Base-by-base conservation (phyloP, 2,113 vertebrate species). In the Emydocephalus ijimae region DNA sequence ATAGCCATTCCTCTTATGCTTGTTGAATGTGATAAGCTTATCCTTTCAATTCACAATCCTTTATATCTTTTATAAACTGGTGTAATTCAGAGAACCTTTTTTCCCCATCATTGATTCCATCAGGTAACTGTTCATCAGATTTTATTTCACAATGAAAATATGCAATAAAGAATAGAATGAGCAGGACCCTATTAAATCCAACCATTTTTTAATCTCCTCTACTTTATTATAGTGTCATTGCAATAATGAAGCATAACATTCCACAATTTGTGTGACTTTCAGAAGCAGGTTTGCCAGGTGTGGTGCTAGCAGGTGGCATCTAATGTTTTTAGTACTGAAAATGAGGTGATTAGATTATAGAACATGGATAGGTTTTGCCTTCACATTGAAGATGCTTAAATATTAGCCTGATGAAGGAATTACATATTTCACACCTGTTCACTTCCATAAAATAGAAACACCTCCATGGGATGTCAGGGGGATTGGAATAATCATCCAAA, bases 231-330 rank as follows among this genome's bases (percentile, higher is more conserved):
- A 95, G 95, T 96, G 95, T 96, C 97, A 98, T 93, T 95, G 90
- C 93, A 91, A 88, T 52, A 81, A 57, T 94, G 96, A 93, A 89
- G 96, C 94, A 89, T 24, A 91, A 95, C 94, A 95, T 87, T 95
- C 90, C 90, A 69, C 45, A 93, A 88, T 57, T 43, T 61, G 43
- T 61, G 50, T 90, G 95, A 96, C 95, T 96, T 96, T 69, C 91
- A 45, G 97, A 95, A 97, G 94, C 92, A 94, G 94, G 95, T 97
- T 96, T 96, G 94, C 97, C 97, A 97, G 96, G 95, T 97, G 97
- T 93, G 85, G 92, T n/a, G 92, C 93, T 96, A 95, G 97, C 96
- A 96, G 96, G 96, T 97, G 94, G 59, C 20, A 52, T 5, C 6
- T 95, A 96, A 97, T 96, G 94, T 93, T 95, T 96, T 97, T 97